These are phyloP conservation scores for Palloptera scutellata DNA, from an alignment of 2,888 invertebrate species.

Conservation along the genomic window DNA sequence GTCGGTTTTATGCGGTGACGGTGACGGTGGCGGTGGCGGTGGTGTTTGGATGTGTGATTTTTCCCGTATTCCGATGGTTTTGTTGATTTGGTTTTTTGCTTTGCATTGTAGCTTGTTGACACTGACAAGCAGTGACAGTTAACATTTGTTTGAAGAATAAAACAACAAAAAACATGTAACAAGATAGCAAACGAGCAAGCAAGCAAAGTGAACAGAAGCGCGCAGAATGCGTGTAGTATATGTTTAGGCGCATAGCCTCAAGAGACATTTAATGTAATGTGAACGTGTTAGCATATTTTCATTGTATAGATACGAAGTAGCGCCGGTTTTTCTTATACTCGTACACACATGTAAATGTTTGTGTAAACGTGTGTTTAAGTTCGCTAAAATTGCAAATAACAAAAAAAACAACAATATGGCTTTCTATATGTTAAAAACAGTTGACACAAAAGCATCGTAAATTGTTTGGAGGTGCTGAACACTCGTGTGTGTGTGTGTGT, in stretches of 20 bases:
- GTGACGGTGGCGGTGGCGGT: constrained; percentile 1
- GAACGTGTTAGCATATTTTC: constrained; percentile 41
- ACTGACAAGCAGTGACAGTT: constrained; percentile 54
- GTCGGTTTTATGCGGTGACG: neutral
- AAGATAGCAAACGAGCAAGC: constrained; percentile 26
- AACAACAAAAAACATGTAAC: constrained; percentile 16
- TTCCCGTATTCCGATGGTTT: neutral
- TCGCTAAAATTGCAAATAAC: constrained; percentile 47
- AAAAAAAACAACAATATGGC: constrained; percentile 18
- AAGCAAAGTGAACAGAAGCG: constrained; percentile 24
- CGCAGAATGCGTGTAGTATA: constrained; percentile 24
- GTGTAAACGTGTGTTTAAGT: constrained; percentile 40
- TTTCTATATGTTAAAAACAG: constrained; percentile 21
- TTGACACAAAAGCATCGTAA: constrained; percentile 54
- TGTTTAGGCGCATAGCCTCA: constrained; percentile 47
- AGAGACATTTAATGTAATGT: constrained; percentile 58
- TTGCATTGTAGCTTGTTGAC: constrained; percentile 33
- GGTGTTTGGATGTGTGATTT: neutral
- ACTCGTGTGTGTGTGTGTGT: neutral
- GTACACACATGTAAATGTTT: neutral
- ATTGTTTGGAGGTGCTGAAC: constrained; percentile 50
- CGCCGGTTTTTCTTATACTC: neutral
- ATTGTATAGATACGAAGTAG: neutral
- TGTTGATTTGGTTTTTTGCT: constrained; percentile 1
- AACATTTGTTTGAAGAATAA: constrained; percentile 41